Conservation (phyloP, 2,113 vertebrate genomes). For the Heloderma charlesbogerti region DNA sequence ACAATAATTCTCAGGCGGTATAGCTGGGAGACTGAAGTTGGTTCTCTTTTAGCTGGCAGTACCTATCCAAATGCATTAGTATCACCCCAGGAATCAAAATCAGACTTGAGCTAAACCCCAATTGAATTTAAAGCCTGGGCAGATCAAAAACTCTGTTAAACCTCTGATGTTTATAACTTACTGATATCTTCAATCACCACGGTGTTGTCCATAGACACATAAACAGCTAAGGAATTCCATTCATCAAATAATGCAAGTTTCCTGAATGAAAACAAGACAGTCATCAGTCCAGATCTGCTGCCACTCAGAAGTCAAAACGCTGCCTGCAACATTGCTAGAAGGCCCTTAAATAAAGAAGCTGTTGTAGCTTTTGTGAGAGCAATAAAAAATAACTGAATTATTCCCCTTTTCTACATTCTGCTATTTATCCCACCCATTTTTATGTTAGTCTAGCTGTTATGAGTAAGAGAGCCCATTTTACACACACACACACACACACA, state of each 20-base stretch:
- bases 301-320: neutral
- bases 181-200: conserved; percentile 89
- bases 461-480: neutral
- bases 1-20: neutral
- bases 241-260: conserved; percentile 88
- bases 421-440: neutral
- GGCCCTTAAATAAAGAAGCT: neutral
- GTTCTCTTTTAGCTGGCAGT: neutral
- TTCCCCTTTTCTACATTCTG: neutral
- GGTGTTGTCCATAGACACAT: conserved; percentile 88
- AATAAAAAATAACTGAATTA: neutral
- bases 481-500: neutral
- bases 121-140: neutral
- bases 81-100: neutral
- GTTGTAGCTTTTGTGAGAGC: neutral
- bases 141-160: conserved; percentile 11
- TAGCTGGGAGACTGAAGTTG: too few species aligned
- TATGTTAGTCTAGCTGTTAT: neutral
- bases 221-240: conserved; percentile 86
- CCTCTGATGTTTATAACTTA: conserved; percentile 71
- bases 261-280: conserved; percentile 70
- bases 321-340: neutral
- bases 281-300: neutral
- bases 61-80: neutral
- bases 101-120: neutral